Evolutionary conservation across 2,113 vertebrate species (phyloP), one percentile per base, ranked within the genome.

Genomic region (Origma solitaria): DNA sequence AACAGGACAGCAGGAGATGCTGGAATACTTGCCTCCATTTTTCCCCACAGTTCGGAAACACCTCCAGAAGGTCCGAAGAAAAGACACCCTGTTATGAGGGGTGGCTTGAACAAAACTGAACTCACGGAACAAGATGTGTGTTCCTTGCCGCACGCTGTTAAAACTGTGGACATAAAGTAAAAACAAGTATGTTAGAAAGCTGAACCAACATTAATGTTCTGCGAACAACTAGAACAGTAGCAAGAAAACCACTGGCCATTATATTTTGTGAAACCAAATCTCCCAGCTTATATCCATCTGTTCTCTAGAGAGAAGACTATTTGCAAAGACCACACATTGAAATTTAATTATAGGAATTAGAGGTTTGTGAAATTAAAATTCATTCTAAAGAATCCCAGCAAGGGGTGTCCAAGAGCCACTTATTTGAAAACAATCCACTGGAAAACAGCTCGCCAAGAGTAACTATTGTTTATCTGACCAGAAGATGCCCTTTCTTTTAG

Each of bases 41-140:
- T 99, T 99, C 66, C 99, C 99, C 47, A 99, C 98, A 47, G 99
- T 99, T 90, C 99, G 98, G 98, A 99, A 99, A 95, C 99, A 99
- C 68, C 98, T 99, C 99, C 99, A 99, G 98, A 99, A 99, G 87
- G 98, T 98, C 68, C 98, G 98, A 93, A 99, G 98, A 96, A 99
- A 99, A 35, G 99, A 99, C 0, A 97, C 98, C 80, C 99, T 98
- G 83, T 99, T 99, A 70, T 99, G 99, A 42, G 98, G 98, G 11
- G 99, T 99, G 44, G 98, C 99, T 94, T 98, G 98, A 86, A 99
- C 97, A 97, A 99, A 99, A 98, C 92, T 98, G 95, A 99, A 99
- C 85, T 99, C 99, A 56, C 99, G 98, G 97, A 99, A 99, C 87
- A 99, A 98, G 96, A 99, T 93, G 83, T 99, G 99, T 92, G 98